phyloP scores from a whole-genome alignment of 92 coral and sea anemone species.

The Parazoanthus darwini region DNA sequence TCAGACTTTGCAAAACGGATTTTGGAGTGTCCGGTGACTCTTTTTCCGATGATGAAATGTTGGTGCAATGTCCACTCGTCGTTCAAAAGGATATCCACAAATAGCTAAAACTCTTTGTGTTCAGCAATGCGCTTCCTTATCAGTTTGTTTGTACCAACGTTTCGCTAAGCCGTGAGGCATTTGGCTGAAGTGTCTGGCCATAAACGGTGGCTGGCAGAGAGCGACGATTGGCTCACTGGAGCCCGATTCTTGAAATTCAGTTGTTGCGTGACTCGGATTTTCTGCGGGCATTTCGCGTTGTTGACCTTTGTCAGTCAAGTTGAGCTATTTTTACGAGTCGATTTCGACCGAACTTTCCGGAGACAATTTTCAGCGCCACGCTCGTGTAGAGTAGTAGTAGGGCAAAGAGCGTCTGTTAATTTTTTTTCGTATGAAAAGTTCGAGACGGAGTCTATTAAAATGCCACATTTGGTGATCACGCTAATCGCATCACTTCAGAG shows the following conservation, averaged over 20 bases:
- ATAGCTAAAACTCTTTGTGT: neutral
- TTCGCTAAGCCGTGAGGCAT: neutral
- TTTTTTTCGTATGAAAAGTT: too few relatives aligned
- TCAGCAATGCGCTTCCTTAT: slow-evolving; percentile 1
- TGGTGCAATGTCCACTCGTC: neutral
- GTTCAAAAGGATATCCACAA: slow-evolving; percentile 5
- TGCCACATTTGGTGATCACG: too few relatives aligned
- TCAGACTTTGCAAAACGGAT: neutral
- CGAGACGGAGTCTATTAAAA: too few relatives aligned
- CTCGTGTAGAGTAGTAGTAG: neutral
- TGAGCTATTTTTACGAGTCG: neutral
- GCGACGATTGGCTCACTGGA: neutral
- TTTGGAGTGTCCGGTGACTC: neutral
- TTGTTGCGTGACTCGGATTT: neutral
- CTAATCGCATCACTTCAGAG: too few relatives aligned
- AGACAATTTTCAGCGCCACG: neutral
- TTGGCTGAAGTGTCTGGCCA: slow-evolving; percentile 5
- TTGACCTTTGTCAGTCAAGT: too few relatives aligned
- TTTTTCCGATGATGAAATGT: too few relatives aligned
- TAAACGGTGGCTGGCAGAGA: neutral
- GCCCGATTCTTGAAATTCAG: neutral
- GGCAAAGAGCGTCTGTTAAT: too few relatives aligned
- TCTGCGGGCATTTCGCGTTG: neutral
- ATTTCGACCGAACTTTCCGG: neutral
- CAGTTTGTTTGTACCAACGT: neutral